phyloP scores from a whole-genome alignment of 2,888 invertebrate species.

The Lobophora halterata region DNA sequence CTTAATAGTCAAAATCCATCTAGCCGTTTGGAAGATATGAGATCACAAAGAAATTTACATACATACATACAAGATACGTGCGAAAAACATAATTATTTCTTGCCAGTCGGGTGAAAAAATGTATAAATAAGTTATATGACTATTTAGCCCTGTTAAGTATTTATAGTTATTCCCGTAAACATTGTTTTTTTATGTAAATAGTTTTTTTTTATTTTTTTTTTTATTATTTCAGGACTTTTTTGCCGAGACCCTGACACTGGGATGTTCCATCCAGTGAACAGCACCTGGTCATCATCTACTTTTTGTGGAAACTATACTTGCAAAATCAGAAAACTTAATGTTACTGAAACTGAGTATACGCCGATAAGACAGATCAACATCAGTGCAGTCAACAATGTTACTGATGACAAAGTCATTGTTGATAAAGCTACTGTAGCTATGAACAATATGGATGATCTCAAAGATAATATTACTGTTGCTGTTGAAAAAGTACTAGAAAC shows the following conservation, averaged over 20 bases:
- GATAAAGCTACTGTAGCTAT: not conserved
- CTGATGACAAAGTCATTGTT: not conserved
- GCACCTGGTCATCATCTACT: conserved; percentile 62
- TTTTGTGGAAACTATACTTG: conserved; percentile 75
- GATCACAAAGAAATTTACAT: no score
- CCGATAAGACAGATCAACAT: conserved; percentile 46
- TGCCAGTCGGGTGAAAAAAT: no score
- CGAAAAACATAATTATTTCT: no score
- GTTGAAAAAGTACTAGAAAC: conserved; percentile 27
- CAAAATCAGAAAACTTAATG: conserved; percentile 50
- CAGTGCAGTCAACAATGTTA: conserved; percentile 27
- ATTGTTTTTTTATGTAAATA: no score
- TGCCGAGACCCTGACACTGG: conserved; percentile 73
- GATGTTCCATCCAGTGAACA: conserved; percentile 55
- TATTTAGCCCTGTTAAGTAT: no score
- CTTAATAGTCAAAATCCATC: no score
- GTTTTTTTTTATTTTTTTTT: no score
- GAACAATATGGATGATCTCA: not conserved
- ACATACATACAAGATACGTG: no score
- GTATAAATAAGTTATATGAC: no score
- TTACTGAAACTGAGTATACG: conserved; percentile 33
- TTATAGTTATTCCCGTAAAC: no score
- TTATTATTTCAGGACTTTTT: conserved; percentile 64
- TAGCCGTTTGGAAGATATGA: no score
- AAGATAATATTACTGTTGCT: conserved; percentile 5